These are phyloP conservation scores for Acanthaster planci DNA, from an alignment of 35 echinoderm and acorn worm species.

Conservation along the genomic window DNA sequence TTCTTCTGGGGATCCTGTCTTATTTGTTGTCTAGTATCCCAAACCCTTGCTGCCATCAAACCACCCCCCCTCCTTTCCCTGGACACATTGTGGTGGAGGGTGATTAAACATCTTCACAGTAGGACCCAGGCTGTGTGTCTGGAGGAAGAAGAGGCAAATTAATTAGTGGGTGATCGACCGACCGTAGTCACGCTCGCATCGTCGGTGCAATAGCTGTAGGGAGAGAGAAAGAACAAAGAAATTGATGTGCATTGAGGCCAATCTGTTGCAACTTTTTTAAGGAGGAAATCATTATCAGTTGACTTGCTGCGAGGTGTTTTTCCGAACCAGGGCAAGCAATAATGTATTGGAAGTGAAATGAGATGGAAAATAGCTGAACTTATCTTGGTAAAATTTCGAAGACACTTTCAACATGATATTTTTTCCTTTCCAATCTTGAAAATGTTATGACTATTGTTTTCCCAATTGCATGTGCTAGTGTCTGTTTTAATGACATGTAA, in stretches of 20 bases:
- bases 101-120: neutral
- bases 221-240: neutral
- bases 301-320: too few relatives aligned
- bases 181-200: neutral
- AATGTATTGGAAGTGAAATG: too few relatives aligned
- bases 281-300: neutral
- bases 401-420: too few relatives aligned
- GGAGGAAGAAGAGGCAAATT: neutral
- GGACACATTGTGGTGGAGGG: neutral
- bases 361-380: too few relatives aligned
- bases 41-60: neutral
- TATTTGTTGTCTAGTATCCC: neutral
- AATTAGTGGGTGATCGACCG: slow-evolving; percentile 28
- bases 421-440: too few relatives aligned
- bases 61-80: neutral
- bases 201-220: neutral
- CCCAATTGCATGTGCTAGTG: too few relatives aligned
- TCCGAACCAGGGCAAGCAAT: too few relatives aligned
- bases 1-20: neutral
- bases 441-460: too few relatives aligned
- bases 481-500: too few relatives aligned
- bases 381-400: too few relatives aligned
- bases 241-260: neutral
- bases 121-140: neutral
- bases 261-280: slow-evolving; percentile 23